Conservation (phyloP, 2,888 invertebrate species). For the Calameuta idolon region DNA sequence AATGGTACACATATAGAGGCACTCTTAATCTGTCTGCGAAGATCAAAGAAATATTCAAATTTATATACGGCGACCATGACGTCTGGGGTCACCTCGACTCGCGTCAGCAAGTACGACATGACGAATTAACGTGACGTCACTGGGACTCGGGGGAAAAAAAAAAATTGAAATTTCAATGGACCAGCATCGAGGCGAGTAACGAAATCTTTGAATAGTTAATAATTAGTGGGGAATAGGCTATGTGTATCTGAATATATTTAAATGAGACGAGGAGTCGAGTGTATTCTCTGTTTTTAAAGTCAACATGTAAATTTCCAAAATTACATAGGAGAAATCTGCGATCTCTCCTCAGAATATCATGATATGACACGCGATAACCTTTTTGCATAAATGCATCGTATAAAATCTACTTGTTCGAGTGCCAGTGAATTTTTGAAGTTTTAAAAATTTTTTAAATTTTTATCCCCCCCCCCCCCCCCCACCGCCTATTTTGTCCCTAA, state of each 20-base stretch:
- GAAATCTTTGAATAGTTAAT: background rate
- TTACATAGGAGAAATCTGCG: background rate
- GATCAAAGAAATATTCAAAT: background rate
- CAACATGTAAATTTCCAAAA: background rate
- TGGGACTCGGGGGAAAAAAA: background rate
- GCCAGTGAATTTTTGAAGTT: background rate
- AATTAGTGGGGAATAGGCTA: background rate
- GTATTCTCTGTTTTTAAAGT: background rate
- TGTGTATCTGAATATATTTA: background rate
- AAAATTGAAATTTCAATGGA: background rate
- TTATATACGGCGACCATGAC: background rate
- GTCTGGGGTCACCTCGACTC: background rate
- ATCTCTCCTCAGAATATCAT: background rate
- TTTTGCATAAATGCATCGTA: background rate
- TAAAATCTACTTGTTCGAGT: background rate
- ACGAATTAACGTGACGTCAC: background rate
- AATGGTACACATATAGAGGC: background rate
- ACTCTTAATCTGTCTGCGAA: background rate
- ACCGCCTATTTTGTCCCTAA: constrained; percentile 17
- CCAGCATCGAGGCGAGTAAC: background rate
- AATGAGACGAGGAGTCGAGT: background rate
- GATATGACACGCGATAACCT: constrained; percentile 3
- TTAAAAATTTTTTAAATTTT: background rate
- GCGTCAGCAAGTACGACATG: background rate
- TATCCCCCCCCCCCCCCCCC: constrained; percentile 5